A percentile compares a stretch with the other conserved stretches of the same genome.
phyloP scores from a whole-genome alignment of 2,888 invertebrate genomes.

The Norana najaformis region DNA sequence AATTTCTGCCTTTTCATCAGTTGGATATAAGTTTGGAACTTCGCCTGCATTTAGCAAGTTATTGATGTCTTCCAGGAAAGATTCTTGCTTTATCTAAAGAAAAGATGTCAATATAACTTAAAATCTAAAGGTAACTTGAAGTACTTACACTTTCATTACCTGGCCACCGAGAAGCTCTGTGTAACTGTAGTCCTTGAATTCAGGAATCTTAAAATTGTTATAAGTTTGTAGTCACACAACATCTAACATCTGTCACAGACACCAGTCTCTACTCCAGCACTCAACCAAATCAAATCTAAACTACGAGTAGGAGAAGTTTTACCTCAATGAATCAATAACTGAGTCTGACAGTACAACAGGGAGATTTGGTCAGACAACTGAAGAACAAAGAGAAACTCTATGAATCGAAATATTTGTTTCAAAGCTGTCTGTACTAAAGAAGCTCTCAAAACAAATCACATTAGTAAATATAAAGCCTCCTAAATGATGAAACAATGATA shows the following conservation, averaged over 20 bases:
- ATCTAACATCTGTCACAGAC: too few species aligned
- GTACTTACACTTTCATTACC: not conserved
- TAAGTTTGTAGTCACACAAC: too few species aligned
- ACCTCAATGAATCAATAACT: not conserved
- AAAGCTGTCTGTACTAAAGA: slow-evolving; percentile 1
- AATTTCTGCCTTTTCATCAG: slow-evolving; percentile 85
- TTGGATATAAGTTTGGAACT: slow-evolving; percentile 83
- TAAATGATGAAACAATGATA: too few species aligned
- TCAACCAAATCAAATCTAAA: not conserved
- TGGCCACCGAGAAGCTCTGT: not conserved
- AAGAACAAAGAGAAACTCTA: not conserved
- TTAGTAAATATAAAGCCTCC: not conserved
- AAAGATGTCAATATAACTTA: not conserved
- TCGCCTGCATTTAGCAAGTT: slow-evolving; percentile 90
- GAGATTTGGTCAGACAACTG: not conserved
- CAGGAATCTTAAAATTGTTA: too few species aligned
- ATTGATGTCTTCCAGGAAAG: slow-evolving; percentile 88
- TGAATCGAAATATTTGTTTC: too few species aligned
- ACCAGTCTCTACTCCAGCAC: not conserved
- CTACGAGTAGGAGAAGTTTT: not conserved
- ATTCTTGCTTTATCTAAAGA: slow-evolving; percentile 67
- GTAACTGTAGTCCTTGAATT: not conserved
- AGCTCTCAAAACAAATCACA: not conserved
- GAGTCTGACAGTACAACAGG: not conserved
- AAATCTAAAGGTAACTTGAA: not conserved